A percentile compares a stretch with the other conserved stretches of the same genome.
phyloP scores from a whole-genome alignment of 2,113 vertebrate genomes.

The Cathartes aura region DNA sequence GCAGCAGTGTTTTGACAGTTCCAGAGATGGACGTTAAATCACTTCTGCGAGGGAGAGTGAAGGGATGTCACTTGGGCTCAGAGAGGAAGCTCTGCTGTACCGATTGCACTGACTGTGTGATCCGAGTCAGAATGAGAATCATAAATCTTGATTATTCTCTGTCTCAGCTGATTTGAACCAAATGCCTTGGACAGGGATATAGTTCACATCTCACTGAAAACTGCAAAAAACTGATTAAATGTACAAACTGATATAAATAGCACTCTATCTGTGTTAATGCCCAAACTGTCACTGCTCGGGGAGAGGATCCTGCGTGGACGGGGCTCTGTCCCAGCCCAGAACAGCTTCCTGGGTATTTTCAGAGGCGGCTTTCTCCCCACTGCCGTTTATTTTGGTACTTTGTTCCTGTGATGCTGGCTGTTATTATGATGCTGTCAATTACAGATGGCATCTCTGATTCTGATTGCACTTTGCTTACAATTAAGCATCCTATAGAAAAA shows the following conservation, averaged over 20 bases:
- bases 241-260: constrained; percentile 79
- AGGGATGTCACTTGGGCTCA: constrained; percentile 15
- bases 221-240: constrained; percentile 76
- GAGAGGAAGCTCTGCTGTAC: constrained; percentile 32
- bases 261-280: constrained; percentile 61
- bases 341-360: neutral
- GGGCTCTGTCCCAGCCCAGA: neutral
- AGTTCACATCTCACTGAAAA: constrained; percentile 76
- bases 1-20: constrained; percentile 11
- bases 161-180: constrained; percentile 78
- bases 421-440: constrained; percentile 75
- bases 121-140: constrained; percentile 70
- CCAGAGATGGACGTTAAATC: constrained; percentile 42
- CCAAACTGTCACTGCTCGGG: constrained; percentile 26
- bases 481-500: constrained; percentile 72
- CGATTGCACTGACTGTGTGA: constrained; percentile 43
- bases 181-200: constrained; percentile 70
- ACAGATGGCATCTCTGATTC: constrained; percentile 59
- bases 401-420: constrained; percentile 24
- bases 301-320: neutral
- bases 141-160: constrained; percentile 83
- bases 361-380: neutral
- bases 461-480: constrained; percentile 70
- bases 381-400: neutral
- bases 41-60: neutral